Percentiles rank a stretch among this genome's conserved stretches.
Conservation (phyloP, 2,888 invertebrate genomes). For the Yponomeuta sedellus region DNA sequence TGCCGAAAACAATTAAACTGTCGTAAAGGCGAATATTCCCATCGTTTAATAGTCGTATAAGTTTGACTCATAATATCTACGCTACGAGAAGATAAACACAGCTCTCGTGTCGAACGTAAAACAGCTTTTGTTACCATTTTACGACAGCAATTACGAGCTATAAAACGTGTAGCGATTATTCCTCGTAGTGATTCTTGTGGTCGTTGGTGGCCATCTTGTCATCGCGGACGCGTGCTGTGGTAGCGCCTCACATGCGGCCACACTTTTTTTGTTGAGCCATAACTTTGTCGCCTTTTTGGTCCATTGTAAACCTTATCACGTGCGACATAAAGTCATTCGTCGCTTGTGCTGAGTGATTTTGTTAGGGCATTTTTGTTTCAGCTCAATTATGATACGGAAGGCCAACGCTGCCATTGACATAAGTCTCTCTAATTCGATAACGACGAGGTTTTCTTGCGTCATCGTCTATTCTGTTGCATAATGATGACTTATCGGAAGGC, state of each 20-base stretch:
- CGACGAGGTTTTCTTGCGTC: constrained; percentile 6
- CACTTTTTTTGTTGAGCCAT: not conserved
- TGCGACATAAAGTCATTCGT: not conserved
- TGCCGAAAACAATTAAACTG: constrained; percentile 60
- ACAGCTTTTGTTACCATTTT: constrained; percentile 74
- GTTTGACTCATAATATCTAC: constrained; percentile 52
- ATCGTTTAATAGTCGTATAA: constrained; percentile 56
- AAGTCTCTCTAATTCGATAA: constrained; percentile 12
- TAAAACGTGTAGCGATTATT: constrained; percentile 74
- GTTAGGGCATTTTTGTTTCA: not conserved
- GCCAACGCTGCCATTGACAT: constrained; percentile 11
- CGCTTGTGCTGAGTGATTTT: not conserved
- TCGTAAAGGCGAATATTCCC: constrained; percentile 59
- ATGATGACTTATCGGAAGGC: constrained; percentile 4
- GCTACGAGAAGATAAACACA: constrained; percentile 65
- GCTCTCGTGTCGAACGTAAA: constrained; percentile 71
- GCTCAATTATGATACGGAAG: constrained; percentile 6
- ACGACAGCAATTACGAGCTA: constrained; percentile 75
- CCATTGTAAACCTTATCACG: constrained; percentile 1
- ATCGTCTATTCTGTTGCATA: not conserved
- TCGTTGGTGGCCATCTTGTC: constrained; percentile 44
- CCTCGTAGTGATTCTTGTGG: constrained; percentile 68
- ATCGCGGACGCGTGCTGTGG: constrained; percentile 46
- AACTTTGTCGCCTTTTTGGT: not conserved
- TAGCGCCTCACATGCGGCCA: constrained; percentile 17